Percentiles rank a stretch among this genome's conserved stretches.
These are phyloP conservation scores for Rhinatrema bivittatum DNA, from an alignment of 2,797 vertebrate species.

Conservation along the genomic window DNA sequence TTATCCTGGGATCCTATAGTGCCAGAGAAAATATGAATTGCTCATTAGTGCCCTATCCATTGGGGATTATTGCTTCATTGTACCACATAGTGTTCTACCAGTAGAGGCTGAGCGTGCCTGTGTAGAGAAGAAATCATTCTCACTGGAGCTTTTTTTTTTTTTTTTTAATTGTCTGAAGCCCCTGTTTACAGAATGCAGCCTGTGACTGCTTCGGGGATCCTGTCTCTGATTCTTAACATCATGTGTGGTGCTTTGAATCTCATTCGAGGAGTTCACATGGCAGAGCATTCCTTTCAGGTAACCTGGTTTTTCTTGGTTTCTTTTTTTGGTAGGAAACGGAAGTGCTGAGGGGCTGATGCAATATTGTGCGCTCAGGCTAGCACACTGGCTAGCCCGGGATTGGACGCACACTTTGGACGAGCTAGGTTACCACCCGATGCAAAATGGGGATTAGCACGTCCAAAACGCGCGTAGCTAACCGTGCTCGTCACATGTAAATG, in stretches of 20 bases:
- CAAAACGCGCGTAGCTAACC: too few species aligned
- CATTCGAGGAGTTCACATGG: slow-evolving; percentile 85
- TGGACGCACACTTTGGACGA: too few species aligned
- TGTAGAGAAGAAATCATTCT: neutral
- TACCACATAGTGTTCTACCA: too few species aligned
- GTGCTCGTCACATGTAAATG: too few species aligned
- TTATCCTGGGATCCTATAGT: too few species aligned
- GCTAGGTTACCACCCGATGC: too few species aligned
- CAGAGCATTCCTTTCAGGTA: slow-evolving; percentile 89
- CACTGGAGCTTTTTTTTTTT: neutral
- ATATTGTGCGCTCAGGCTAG: too few species aligned
- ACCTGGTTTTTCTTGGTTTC: neutral
- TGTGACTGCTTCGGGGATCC: slow-evolving; percentile 77
- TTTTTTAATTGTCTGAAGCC: slow-evolving; percentile 38
- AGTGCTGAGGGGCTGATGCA: neutral
- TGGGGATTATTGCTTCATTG: too few species aligned
- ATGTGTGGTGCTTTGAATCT: slow-evolving; percentile 90
- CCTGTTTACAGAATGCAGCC: slow-evolving; percentile 73
- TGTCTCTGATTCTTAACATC: slow-evolving; percentile 89
- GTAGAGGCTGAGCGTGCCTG: neutral
- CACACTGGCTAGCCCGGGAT: too few species aligned
- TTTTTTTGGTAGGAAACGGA: neutral
- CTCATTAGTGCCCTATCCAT: too few species aligned
- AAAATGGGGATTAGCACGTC: too few species aligned
- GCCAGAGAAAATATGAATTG: too few species aligned